Conservation (phyloP, 2,888 invertebrate species). For the Tetragnatha montana region DNA sequence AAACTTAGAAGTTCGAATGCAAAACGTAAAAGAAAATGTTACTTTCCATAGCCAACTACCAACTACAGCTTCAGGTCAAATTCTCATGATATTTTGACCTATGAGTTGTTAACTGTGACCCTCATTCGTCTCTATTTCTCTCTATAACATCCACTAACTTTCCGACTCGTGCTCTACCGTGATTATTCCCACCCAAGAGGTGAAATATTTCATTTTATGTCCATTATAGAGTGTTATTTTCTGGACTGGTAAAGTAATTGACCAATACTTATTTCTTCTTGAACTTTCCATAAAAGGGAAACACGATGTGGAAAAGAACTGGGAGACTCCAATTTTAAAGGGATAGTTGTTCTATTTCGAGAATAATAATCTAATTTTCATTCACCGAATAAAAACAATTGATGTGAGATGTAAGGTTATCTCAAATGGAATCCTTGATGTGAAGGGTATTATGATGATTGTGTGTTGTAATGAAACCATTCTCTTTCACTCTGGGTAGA, state of each 20-base stretch:
- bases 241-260: not conserved
- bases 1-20: no score
- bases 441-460: no score
- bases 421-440: no score
- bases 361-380: not conserved
- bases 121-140: not conserved
- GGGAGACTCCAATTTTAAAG: not conserved
- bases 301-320: not conserved
- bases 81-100: not conserved
- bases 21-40: not conserved
- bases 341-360: not conserved
- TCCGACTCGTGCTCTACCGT: not conserved
- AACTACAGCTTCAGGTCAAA: not conserved
- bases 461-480: no score
- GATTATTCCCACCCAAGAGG: not conserved
- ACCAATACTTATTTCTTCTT: not conserved
- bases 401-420: not conserved
- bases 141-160: not conserved
- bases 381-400: not conserved
- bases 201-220: conserved; percentile 11
- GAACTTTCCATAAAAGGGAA: not conserved
- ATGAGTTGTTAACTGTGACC: not conserved
- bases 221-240: not conserved
- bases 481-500: no score
- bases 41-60: not conserved